A percentile compares a stretch with the other conserved stretches of the same genome.
phyloP scores from a whole-genome alignment of 1,140 invertebrate genomes.

The Chrysoperla carnea region DNA sequence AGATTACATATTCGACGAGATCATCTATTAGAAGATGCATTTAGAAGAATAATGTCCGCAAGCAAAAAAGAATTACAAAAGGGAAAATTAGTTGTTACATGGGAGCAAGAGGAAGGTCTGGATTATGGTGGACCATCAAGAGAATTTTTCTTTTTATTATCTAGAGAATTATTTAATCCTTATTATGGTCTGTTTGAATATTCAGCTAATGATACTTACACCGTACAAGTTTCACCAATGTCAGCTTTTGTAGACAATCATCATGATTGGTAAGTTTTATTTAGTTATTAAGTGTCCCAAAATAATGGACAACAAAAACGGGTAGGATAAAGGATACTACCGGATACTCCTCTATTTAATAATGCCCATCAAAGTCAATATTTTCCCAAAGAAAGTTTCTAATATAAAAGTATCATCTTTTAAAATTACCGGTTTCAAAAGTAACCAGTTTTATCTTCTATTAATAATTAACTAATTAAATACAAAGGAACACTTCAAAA shows the following conservation, averaged over 20 bases:
- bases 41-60: conserved; percentile 91
- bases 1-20: conserved; percentile 85
- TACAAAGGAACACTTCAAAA: no score
- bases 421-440: no score
- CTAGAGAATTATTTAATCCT: conserved; percentile 91
- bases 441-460: no score
- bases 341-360: no score
- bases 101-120: conserved; percentile 90
- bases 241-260: conserved; percentile 96
- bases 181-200: conserved; percentile 98
- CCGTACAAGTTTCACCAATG: conserved; percentile 93
- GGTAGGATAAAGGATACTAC: no score
- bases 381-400: no score
- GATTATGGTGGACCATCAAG: conserved; percentile 93
- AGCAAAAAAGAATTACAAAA: conserved; percentile 91
- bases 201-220: conserved; percentile 94
- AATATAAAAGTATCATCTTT: no score
- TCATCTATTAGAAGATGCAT: conserved; percentile 88
- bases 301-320: background rate
- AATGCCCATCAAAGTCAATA: no score
- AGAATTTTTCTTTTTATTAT: conserved; percentile 95
- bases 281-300: background rate
- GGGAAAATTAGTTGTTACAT: conserved; percentile 84
- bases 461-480: no score
- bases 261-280: conserved; percentile 73